Evolutionary conservation across 2,113 vertebrate species (phyloP), one percentile per base, ranked within the genome.

Genomic region (Corythornis vintsioides): DNA sequence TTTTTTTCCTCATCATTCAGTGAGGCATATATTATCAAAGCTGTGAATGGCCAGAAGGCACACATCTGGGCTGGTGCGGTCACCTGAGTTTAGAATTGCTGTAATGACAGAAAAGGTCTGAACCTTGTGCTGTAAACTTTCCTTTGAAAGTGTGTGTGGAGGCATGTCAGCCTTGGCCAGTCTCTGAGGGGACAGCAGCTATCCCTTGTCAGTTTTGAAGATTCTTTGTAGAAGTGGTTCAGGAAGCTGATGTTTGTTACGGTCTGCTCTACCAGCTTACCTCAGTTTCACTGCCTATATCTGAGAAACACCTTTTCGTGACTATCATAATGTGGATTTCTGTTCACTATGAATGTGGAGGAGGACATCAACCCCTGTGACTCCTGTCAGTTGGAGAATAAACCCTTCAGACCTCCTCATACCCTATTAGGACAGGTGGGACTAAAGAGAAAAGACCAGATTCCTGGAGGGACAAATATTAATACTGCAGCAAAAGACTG

Each of bases 141-240:
- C 13, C 77, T 82, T 73, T 60, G 31, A 88, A 86, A 83, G 21
- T 42, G 33, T 77, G 35, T 57, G 38, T 52, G 72, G 72, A 90
- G 69, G 77, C 0, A 1, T 92, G 76, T 77, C 80, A 90, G 56
- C 52, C 60, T 80, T 88, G 73, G 31, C 69, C 43, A 7, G 70
- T 83, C 86, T 86, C 83, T 86, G 56, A 86, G n/a, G 20, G 25
- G 15, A 26, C 25, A 55, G 38, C 60, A 83, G 69, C 56, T 65
- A 48, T 15, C 22, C 31, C 29, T 48, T 92, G 86, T 81, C 88
- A 86, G 48, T 83, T 95, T 88, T 93, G 86, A 57, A 29, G 28
- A 6, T 47, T 67, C 28, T 63, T n/a, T 64, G 31, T 64, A 13
- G 83, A 86, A 55, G 45, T 3, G 3, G 19, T 47, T 28, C 42